Percentiles rank a stretch among this genome's conserved stretches.
These are phyloP conservation scores for Pseudococcus longispinus DNA, from an alignment of 2,888 invertebrate genomes.

Conservation along the genomic window DNA sequence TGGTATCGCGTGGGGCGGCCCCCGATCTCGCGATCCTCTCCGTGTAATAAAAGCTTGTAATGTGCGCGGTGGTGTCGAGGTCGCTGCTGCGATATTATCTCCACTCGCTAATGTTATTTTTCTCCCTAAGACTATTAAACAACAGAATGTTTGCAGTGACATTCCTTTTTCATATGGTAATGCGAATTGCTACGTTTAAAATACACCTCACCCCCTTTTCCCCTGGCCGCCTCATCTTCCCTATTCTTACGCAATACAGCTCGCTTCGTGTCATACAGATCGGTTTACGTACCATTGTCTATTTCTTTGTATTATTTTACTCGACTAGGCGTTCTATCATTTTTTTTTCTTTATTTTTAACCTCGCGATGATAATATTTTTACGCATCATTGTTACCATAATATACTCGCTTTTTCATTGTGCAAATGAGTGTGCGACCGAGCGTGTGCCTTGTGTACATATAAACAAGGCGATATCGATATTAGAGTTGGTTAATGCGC, in stretches of 20 bases:
- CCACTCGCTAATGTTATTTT: conserved; percentile 47
- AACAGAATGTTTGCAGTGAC: conserved; percentile 49
- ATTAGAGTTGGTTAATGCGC: conserved; percentile 19
- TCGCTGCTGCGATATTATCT: conserved; percentile 33
- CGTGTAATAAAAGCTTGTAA: conserved; percentile 9
- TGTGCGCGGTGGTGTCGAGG: not conserved
- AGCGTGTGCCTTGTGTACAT: not conserved
- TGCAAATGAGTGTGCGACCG: not conserved
- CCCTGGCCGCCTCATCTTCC: no score
- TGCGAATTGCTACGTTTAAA: conserved; percentile 36
- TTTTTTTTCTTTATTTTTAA: not conserved
- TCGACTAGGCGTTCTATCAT: not conserved
- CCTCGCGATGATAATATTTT: conserved; percentile 1
- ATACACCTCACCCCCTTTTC: not conserved
- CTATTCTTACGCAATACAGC: not conserved
- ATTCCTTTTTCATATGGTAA: conserved; percentile 51
- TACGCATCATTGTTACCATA: not conserved
- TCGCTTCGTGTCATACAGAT: conserved; percentile 4
- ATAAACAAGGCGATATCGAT: conserved; percentile 20
- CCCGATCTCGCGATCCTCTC: not conserved
- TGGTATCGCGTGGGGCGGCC: not conserved
- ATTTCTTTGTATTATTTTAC: conserved; percentile 32
- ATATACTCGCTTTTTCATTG: not conserved
- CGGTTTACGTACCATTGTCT: conserved; percentile 36
- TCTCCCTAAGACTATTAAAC: conserved; percentile 49